Evolutionary conservation across 1,140 invertebrate species (phyloP), one percentile per base, ranked within the genome.

Genomic region (Sinonovacula constricta): DNA sequence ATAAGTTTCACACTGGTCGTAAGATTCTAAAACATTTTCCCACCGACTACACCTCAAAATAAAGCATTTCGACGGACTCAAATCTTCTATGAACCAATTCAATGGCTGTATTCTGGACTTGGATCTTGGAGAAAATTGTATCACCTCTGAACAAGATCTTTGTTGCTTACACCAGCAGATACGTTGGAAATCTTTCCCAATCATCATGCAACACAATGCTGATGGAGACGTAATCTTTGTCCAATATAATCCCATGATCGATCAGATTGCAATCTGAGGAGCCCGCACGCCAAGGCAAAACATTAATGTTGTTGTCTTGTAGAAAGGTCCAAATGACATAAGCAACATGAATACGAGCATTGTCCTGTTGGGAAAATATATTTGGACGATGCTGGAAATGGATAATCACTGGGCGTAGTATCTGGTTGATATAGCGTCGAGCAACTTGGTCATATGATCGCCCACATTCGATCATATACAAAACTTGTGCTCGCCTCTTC

Each of bases 311-410:
- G 24, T 45, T 65, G 1, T 12, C 18, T 0, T 45, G 62, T 14
- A 65, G 26, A 22, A 57, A 70, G 54, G 33, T n/a, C 28, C 0
- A 18, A 22, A n/a, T 72, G 3, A 34, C 7, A n/a, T 5, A 5
- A 15, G 53, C 56, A 30, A 45, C 39, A 4, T 60, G 33, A 3
- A 28, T 34, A 12, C 0, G 7, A 10, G 69, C 56, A 22, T 72
- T 72, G 36, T 39, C 56, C 26, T 72, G 69, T 45, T 72, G 69
- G 15, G 28, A 72, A 0, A 39, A 15, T 0, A 60, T 26, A 5
- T 26, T 15, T 24, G 26, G 28, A 31, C 7, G 31, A 60, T 60
- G 69, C 0, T 4, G 10, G 5, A 60, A 26, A 0, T 34, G 60
- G 26, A 63, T 22, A 53, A 74, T 22, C 0, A 53, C 57, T 7